These are phyloP conservation scores for Eledona agricola DNA, from an alignment of 2,888 invertebrate genomes.

Conservation along the genomic window DNA sequence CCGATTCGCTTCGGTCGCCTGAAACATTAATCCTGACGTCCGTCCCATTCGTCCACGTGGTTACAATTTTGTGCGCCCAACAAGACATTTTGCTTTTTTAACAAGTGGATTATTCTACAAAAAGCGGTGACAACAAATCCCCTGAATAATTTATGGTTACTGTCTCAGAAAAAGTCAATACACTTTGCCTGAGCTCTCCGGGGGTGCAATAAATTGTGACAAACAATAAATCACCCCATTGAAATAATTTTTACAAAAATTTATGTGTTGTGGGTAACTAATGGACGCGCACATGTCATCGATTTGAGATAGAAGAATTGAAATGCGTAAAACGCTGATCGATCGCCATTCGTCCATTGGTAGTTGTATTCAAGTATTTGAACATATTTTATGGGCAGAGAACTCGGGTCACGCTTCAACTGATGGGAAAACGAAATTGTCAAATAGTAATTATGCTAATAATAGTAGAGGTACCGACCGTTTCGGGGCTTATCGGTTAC, in stretches of 20 bases:
- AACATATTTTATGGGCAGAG: no score
- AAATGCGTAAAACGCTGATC: no score
- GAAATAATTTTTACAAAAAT: slow-evolving; percentile 25
- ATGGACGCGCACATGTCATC: no score
- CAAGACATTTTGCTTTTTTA: slow-evolving; percentile 11
- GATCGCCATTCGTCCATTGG: no score
- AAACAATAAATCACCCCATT: slow-evolving; percentile 24
- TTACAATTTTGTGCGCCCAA: slow-evolving; percentile 1
- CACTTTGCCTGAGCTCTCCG: slow-evolving; percentile 22
- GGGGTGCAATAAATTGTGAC: slow-evolving; percentile 20
- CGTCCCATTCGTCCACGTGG: no score
- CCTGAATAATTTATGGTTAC: slow-evolving; percentile 24
- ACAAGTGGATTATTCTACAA: slow-evolving; percentile 8
- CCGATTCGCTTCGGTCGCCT: no score
- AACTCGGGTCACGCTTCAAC: slow-evolving; percentile 2
- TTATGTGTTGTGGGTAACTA: no score
- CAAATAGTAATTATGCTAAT: slow-evolving; percentile 5
- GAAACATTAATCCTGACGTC: no score
- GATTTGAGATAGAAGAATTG: no score
- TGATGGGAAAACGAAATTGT: background rate
- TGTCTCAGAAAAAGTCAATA: slow-evolving; percentile 27
- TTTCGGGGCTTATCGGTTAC: slow-evolving; percentile 2
- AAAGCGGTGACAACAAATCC: slow-evolving; percentile 23
- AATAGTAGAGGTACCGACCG: slow-evolving; percentile 1
- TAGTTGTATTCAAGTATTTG: no score